Base-by-base conservation (phyloP, 2,797 vertebrate genomes). In the Parambassis ranga region DNA sequence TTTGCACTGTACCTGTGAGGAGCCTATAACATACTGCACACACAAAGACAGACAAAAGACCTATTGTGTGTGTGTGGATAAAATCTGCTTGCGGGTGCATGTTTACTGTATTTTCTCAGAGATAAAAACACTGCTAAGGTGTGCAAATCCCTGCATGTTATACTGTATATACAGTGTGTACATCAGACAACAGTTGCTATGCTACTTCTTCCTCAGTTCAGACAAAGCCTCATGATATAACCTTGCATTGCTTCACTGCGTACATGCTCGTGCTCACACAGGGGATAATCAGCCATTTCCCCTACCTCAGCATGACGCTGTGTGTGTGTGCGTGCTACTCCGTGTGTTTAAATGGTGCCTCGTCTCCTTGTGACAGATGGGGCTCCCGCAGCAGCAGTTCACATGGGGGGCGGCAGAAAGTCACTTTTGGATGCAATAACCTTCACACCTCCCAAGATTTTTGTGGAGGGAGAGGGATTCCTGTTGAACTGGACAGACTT, bases 361-460 rank as follows among this genome's bases (percentile, higher is more conserved):
- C 57, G 38, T 67, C 70, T 71, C 52, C 62, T 39, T 73, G 79
- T 60, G 82, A 86, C 91, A 92, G 91, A 91, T 90, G 90, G 85
- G 59, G 35, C 79, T 77, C 68, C 66, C 73, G 81, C 42, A 61
- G 84, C 49, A 56, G 71, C 69, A 33, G 79, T 81, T 87, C 83
- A 81, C 61, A 68, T 63, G 68, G 52, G 52, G 52, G 68, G 50
- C 47, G 53, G 79, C 68, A 63, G 31, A 81, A 79, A 82, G 86
- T 85, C 71, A 69, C 64, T 85, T 79, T 87, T 88, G 89, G 88
- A 87, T 36, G 51, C 60, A 22, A 82, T 59, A 84, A 81, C 85
- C 81, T 79, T 83, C 75, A 80, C 65, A 81, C 75, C 58, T 65
- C 76, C 77, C 63, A 74, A 75, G 56, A 73, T 43, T 75, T 62